A percentile compares a stretch with the other conserved stretches of the same genome.
Evolutionary conservation across 2,797 vertebrate genomes (phyloP).

Genomic region (Ceryle rudis): DNA sequence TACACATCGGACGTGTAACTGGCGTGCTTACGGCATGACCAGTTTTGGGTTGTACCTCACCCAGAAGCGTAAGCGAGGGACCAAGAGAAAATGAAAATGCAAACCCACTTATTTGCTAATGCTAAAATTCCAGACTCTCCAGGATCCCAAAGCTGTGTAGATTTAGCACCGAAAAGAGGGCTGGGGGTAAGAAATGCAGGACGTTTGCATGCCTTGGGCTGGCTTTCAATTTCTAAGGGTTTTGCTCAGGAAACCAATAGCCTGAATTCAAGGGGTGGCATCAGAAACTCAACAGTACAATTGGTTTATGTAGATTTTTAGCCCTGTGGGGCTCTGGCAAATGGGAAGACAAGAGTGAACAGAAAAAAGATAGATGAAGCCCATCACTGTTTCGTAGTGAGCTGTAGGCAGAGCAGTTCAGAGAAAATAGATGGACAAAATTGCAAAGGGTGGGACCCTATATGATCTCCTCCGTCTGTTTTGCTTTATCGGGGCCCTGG

Average conservation of each 20-base stretch:
- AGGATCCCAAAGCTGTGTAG: not conserved
- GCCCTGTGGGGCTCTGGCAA: not conserved
- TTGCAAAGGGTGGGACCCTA: accelerated
- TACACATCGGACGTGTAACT: not conserved
- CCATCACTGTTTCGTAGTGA: not conserved
- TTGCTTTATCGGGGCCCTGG: not conserved
- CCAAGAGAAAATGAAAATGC: not conserved
- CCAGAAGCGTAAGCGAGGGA: not conserved
- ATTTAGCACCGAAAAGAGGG: not conserved
- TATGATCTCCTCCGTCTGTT: accelerated
- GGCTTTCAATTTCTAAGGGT: not conserved
- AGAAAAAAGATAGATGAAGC: not conserved
- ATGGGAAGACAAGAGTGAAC: not conserved
- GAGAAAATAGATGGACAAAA: not conserved
- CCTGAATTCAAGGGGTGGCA: not conserved
- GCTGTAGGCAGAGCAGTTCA: not conserved
- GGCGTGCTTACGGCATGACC: not conserved
- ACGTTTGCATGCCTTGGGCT: not conserved
- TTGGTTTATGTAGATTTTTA: not conserved
- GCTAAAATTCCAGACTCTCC: not conserved
- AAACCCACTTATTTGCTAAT: not conserved
- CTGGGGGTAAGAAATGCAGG: not conserved
- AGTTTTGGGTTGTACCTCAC: not conserved
- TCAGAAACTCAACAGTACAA: not conserved
- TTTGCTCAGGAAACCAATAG: not conserved